Evolutionary conservation across 2,797 vertebrate species (phyloP), one percentile per base, ranked within the genome.

Genomic region (Rhadinocentrus ornatus): DNA sequence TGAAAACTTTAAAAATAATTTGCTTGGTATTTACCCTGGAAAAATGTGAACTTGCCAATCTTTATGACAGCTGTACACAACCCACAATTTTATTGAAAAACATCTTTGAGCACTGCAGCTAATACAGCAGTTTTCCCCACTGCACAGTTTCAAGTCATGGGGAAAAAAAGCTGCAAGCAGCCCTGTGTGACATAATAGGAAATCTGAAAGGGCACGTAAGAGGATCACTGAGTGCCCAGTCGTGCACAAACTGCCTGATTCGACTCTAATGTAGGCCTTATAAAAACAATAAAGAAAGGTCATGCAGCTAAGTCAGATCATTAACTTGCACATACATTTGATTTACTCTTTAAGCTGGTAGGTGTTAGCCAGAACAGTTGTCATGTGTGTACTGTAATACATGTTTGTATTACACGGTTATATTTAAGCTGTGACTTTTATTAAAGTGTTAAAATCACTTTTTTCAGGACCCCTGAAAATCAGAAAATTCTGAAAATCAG

Each of bases 201-300:
- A 76, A 68, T 66, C 60, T 66, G n/a, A 9, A 35, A 69, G 55
- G 48, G 58, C 54, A 70, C 26, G 13, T 13, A 29, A 66, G 48
- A 69, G 39, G 37, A 75, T 63, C 58, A 41, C 66, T 70, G 55
- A 61, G 39, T 59, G 53, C 26, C 29, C 34, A 50, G 35, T 39
- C 16, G 29, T 57, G 53, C 53, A 67, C 37, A 24, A 27, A 27
- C 22, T 20, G 6, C 15, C 7, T 35, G 65, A 62, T n/a, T 35
- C 55, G 35, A 39, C 64, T 62, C 20, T 32, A 44, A 65, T 63
- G 31, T 32, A 29, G 63, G 15, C 54, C 20, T 26, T 66, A 62
- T 63, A 6, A 35, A 32, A 70, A 71, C 68, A 53, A 60, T 70
- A 24, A 59, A 46, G 60, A 63, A 56, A 50, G 57, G 48, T 61